phyloP scores from a whole-genome alignment of 2,888 invertebrate species.

The Meghimatium bilineatum region DNA sequence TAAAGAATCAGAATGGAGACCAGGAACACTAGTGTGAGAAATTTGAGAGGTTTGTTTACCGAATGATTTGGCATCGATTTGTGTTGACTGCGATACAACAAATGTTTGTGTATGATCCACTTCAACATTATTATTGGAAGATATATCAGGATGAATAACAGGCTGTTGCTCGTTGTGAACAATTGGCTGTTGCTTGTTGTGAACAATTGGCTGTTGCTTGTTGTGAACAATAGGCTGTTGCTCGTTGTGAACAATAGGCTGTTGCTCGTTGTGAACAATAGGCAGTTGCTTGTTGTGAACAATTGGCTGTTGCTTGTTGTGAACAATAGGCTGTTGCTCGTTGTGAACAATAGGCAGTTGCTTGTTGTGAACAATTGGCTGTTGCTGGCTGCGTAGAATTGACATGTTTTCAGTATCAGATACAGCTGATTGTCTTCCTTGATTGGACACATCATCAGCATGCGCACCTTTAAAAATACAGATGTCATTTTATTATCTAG shows the following conservation, averaged over 20 bases:
- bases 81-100: not conserved
- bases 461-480: too few relatives aligned
- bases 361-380: not conserved
- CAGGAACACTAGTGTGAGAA: not conserved
- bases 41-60: not conserved
- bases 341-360: not conserved
- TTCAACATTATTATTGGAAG: slow-evolving; percentile 15
- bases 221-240: not conserved
- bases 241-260: not conserved
- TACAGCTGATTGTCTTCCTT: not conserved
- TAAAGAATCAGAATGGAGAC: not conserved
- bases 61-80: not conserved
- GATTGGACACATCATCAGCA: too few relatives aligned
- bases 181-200: not conserved
- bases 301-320: not conserved
- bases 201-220: not conserved
- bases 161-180: not conserved
- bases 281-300: not conserved
- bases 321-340: not conserved
- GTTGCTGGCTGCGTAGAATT: not conserved
- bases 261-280: not conserved
- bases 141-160: not conserved
- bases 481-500: too few relatives aligned
- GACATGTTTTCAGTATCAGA: not conserved
- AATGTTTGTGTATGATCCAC: slow-evolving; percentile 25